Evolutionary conservation across 2,797 vertebrate species (phyloP), one percentile per base, ranked within the genome.

Genomic region (Phoeniculus purpureus): DNA sequence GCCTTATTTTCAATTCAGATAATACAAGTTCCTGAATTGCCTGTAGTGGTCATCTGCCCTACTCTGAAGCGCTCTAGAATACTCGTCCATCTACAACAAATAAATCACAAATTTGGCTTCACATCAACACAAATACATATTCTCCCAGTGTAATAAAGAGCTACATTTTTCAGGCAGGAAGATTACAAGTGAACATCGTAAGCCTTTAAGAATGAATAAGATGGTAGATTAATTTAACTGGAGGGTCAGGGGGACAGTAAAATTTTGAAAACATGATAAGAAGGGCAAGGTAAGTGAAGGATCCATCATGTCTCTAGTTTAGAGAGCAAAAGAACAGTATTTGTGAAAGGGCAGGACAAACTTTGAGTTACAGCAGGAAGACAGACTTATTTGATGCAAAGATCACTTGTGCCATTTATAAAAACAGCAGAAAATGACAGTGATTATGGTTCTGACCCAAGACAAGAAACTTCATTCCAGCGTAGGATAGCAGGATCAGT

Each of bases 361-460:
- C 3, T 9, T 71, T 2, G 9, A 71, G 43, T n/a, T 80, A 34
- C 65, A 77, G 54, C 6, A 50, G 29, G 32, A 73, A 62, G 11
- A 58, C 5, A 48, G 22, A 58, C 56, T 47, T 45, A 8, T 34
- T 25, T 40, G 50, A 82, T 52, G 2, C 8, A 64, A 21, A 79
- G 51, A 25, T 26, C 45, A 50, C 12, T 0, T 48, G 40, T 21
- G 50, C 3, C 81, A 62, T 27, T 55, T 15, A 47, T 5, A 61
- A 60, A 58, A 60, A 37, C 0, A 1, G 22, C 15, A 78, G 15
- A 47, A 55, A 21, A 34, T 2, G 4, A 29, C 32, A 50, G 21
- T 1, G 1, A 29, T 48, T 13, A n/a, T 3, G 18, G 31, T 71
- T 71, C 81, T 80, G 64, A 50, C 8, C 6, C 0, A 1, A 59